Evolutionary conservation across 2,113 vertebrate genomes (phyloP).

Genomic region (Trogon melanurus): DNA sequence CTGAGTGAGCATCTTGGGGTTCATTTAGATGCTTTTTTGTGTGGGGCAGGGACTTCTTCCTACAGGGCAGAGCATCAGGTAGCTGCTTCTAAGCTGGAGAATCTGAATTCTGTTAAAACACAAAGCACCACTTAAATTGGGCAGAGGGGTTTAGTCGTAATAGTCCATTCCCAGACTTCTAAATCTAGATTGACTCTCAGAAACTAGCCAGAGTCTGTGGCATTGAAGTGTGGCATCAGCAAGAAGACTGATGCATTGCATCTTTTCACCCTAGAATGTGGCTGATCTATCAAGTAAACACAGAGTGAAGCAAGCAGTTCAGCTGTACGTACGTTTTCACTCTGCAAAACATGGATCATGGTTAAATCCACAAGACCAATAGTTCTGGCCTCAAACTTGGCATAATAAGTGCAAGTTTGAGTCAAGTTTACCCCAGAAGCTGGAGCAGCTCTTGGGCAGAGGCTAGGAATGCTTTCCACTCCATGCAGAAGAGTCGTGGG

Average conservation of each 20-base stretch:
- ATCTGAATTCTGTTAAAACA: neutral
- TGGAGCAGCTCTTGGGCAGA: neutral
- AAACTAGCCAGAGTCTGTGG: neutral
- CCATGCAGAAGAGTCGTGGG: neutral
- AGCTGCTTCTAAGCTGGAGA: neutral
- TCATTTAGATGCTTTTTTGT: neutral
- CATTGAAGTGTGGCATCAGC: too few relatives aligned
- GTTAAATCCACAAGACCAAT: neutral
- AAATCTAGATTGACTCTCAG: neutral
- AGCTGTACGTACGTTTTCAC: neutral
- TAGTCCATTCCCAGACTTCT: neutral
- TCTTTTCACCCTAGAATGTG: neutral
- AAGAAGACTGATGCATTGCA: neutral
- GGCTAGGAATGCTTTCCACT: neutral
- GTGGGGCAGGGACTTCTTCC: neutral
- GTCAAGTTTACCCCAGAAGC: neutral
- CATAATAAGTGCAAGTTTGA: neutral
- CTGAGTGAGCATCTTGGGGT: neutral
- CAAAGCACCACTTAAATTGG: neutral
- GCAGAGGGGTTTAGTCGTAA: neutral
- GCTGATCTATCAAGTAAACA: neutral
- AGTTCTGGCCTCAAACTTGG: neutral
- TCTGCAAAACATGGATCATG: neutral
- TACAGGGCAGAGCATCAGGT: neutral
- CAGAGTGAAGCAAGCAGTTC: fast-evolving